Base-by-base conservation (phyloP, 2,888 invertebrate genomes). In the Sminthurides aquaticus region DNA sequence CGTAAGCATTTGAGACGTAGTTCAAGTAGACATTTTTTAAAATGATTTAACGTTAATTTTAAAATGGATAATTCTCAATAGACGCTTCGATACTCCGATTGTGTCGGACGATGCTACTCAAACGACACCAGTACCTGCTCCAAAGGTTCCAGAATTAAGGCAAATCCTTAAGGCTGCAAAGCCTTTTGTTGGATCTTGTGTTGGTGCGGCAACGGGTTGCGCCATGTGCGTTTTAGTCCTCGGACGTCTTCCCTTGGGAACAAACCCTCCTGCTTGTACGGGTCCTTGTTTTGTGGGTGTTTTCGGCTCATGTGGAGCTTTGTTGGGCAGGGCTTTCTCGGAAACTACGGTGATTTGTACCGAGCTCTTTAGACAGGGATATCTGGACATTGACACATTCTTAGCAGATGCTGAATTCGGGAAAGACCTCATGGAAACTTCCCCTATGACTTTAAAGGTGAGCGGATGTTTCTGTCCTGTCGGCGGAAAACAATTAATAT, bases 261-360 rank as follows among this genome's bases (percentile, higher is more conserved):
- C 70, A 2, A 59, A 66, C 0, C 72, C 74, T 3, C 66, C 72
- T 3, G 71, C 71, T 15, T 74, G 74, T 26, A 71, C 72, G n/a
- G 74, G 74, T 0, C 74, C 74, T 2, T 74, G 74, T 55, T 74
- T 74, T 49, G 72, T 73, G 2, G 71, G 71, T 57, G 73, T 73
- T 11, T 74, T 74, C 57, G 72, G 71, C 24, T 67, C 67, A 57
- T 74, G 74, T 62, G 74, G 74, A 0, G 60, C 69, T 49, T 61
- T 74, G 3, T 56, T 74, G 28, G 74, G 74, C 34, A 60, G 72
- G 61, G 72, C 70, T 1, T 74, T 74, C 55, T 68, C 74, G 0
- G 74, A 73, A 67, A 74, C 74, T 0, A 75, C 75, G 5, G 75
- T 76, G 5, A 74, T 75, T 57, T 76, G 76, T 56, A 74, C 75